Evolutionary conservation across 2,888 invertebrate genomes (phyloP).

Genomic region (Polydrusus cervinus): DNA sequence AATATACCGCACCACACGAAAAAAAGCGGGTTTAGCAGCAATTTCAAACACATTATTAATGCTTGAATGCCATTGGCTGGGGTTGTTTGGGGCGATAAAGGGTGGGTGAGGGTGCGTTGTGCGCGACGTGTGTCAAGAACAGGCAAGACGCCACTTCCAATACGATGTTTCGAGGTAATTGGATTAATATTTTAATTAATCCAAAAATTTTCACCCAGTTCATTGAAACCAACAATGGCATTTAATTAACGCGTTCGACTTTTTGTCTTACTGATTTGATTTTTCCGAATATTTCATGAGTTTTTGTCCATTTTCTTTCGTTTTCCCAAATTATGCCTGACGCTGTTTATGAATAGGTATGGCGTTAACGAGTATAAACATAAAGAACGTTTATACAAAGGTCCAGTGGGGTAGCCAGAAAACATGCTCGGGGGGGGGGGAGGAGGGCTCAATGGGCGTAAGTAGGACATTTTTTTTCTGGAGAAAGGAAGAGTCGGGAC

Average conservation of each 20-base stretch:
- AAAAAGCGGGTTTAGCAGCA: conserved; percentile 49
- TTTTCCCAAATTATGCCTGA: no score
- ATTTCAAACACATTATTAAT: conserved; percentile 60
- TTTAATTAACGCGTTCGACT: conserved; percentile 44
- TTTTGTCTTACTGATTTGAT: conserved; percentile 7
- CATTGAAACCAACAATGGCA: conserved; percentile 57
- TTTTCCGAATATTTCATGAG: conserved; percentile 3
- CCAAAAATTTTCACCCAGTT: conserved; percentile 69
- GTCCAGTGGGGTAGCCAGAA: no score
- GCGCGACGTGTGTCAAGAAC: conserved; percentile 71
- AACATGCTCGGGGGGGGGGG: no score
- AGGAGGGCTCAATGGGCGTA: no score
- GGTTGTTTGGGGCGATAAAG: conserved; percentile 57
- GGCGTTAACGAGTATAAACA: no score
- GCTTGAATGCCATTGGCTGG: conserved; percentile 57
- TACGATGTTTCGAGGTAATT: conserved; percentile 69
- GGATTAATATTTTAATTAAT: conserved; percentile 73
- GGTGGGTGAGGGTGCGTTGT: conserved; percentile 57
- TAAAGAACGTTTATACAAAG: no score
- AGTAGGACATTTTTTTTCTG: no score
- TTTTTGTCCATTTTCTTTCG: neutral
- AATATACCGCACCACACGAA: conserved; percentile 18
- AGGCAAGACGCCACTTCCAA: conserved; percentile 67
- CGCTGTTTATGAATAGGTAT: no score
- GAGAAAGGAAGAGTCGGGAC: no score